phyloP scores from a whole-genome alignment of 2,113 vertebrate genomes.

The Galeopterus variegatus region DNA sequence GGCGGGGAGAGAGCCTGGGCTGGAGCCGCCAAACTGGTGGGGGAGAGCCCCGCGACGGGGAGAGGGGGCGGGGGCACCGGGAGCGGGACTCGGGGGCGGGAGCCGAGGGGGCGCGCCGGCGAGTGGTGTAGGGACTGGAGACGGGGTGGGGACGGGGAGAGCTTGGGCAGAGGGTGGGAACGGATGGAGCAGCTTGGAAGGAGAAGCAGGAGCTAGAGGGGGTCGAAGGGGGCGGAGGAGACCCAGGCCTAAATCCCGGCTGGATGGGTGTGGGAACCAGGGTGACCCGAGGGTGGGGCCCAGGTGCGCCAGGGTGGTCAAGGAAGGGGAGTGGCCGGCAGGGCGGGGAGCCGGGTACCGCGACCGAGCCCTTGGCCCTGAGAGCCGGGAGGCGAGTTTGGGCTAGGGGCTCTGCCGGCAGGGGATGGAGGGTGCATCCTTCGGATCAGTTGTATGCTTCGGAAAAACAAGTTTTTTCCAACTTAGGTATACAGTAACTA shows the following conservation, averaged over 20 bases:
- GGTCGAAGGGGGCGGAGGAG: neutral
- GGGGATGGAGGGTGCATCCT: too few species aligned
- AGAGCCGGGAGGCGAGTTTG: neutral
- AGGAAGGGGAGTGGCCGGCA: slow-evolving; percentile 75
- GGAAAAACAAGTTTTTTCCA: slow-evolving; percentile 34
- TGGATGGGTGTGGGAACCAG: neutral
- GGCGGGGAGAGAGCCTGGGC: neutral
- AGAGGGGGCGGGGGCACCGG: slow-evolving; percentile 62
- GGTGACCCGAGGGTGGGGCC: neutral
- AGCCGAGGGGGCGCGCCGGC: slow-evolving; percentile 67
- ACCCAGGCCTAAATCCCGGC: neutral
- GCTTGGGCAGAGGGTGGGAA: neutral
- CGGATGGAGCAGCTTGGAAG: neutral
- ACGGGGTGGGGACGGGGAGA: neutral
- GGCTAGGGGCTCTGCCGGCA: neutral
- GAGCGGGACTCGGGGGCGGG: slow-evolving; percentile 65
- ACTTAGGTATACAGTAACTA: neutral
- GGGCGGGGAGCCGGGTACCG: slow-evolving; percentile 32
- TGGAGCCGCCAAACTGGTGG: neutral
- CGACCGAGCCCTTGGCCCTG: neutral
- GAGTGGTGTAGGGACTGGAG: slow-evolving; percentile 1
- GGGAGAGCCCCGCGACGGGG: slow-evolving; percentile 30
- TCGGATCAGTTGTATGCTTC: neutral
- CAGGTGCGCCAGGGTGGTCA: slow-evolving; percentile 7
- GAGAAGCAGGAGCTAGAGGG: neutral